phyloP scores from a whole-genome alignment of 2,113 vertebrate genomes.

The Psephotus haematonotus region DNA sequence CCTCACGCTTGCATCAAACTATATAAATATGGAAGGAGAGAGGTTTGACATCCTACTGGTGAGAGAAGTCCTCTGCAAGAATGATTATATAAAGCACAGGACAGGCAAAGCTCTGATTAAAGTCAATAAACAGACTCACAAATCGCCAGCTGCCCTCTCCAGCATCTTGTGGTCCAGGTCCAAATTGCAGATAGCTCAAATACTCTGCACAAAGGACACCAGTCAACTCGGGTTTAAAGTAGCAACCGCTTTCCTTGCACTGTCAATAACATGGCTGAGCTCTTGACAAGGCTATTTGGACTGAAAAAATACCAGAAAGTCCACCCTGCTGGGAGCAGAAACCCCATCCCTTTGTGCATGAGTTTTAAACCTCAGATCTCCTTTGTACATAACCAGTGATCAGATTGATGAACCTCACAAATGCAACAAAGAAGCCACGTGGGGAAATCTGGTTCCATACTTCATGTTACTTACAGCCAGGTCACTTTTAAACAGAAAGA shows the following conservation, averaged over 20 bases:
- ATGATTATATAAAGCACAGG: neutral
- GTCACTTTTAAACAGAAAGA: neutral
- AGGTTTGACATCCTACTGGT: neutral
- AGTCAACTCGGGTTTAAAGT: neutral
- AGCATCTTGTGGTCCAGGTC: neutral
- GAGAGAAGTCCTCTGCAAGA: neutral
- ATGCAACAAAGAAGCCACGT: neutral
- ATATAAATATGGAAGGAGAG: neutral
- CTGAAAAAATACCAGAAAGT: neutral
- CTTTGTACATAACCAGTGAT: neutral
- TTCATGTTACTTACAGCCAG: neutral
- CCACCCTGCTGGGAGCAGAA: neutral
- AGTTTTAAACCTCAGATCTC: neutral
- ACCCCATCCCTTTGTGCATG: fast-evolving
- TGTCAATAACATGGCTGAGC: neutral
- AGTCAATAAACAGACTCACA: constrained; percentile 13
- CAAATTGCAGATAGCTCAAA: neutral
- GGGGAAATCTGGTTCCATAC: neutral
- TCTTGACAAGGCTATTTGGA: neutral
- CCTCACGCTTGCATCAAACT: neutral
- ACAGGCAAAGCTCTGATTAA: neutral
- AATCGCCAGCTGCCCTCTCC: neutral
- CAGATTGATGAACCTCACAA: neutral
- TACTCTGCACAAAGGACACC: neutral
- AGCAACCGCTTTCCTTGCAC: neutral